Base-by-base conservation (phyloP, 2,113 vertebrate genomes). In the Oenanthe melanoleuca region DNA sequence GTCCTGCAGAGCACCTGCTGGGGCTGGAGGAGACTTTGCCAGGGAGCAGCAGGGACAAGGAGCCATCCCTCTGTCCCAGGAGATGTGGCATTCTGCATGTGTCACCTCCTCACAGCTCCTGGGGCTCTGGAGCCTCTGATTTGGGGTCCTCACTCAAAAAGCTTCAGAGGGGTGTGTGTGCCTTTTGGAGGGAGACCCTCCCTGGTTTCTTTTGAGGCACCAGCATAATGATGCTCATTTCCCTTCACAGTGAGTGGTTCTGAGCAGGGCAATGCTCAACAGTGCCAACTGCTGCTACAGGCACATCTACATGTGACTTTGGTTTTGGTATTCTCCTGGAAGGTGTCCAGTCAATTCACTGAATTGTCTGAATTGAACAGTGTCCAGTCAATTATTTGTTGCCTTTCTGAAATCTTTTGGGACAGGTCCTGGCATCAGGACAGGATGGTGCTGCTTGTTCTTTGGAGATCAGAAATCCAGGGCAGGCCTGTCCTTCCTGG, bases 271-370 rank as follows among this genome's bases (percentile, higher is more conserved):
- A 29, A 73, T 15, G 45, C 66, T 83, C 5, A 78, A 81, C 33
- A 71, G 50, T 66, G 61, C 72, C 57, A 69, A 13, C 70, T 93
- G 85, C 79, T 60, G 49, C 17, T 88, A 42, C 6, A 87, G 94
- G 64, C 95, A 96, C 96, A 97, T 93, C 97, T 95, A 92, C 95
- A 96, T 96, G 95, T 94, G 92, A 88, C 97, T 96, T 92, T 80
- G 86, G 57, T 56, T 97, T 94, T 42, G 64, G 38, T 60, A 14
- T 79, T 96, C 96, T 92, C 95, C 95, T 94, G 95, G 70, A 40
- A 61, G 86, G 82, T 50, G 38, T 59, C 89, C 92, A 33, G 74
- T 82, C 67, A 64, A 79, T 93, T 85, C 73, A 37, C 34, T 37
- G 34, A 37, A 37, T 37, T 37, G 34, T 37, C 34, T 37, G 34